Base-by-base conservation (phyloP, 2,888 invertebrate genomes). In the Amitus sp. region DNA sequence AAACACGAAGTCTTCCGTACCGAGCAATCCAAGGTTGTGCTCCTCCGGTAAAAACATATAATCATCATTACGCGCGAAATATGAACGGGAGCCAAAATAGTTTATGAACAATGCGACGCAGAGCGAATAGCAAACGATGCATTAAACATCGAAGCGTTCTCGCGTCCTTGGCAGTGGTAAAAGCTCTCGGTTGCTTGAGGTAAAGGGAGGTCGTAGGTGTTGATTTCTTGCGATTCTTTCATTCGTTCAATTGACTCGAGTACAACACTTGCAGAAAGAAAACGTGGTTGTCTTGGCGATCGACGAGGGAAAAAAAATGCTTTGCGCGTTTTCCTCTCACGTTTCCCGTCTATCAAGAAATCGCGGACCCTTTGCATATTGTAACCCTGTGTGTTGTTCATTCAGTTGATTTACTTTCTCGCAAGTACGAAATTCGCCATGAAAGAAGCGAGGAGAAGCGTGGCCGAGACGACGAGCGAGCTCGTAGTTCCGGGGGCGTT, bases 181-280 rank as follows among this genome's bases (percentile, higher is more conserved):
- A 60, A 60, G 64, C 60, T 60, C 64, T 60, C 60, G 53, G 54
- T 64, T 61, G 43, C 37, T 64, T 57, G 64, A 64, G 64, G 61
- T 61, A 65, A 60, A 50, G 53, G 50, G 49, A 43, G 17, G 23
- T 20, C 43, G 20, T 23, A 43, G 43, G 23, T 43, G 39, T 39
- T 48, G 9, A n/a, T 59, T 55, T 42, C 33, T 34, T 39, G 39
- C 30, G 30, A 42, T 19, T 18, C 42, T 42, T 42, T 42, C 42
- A 19, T 20, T 23, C 23, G 23, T 43, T 43, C 20, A 23, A 42
- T 19, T 42, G 42, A 42, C 42, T 42, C 19, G 15, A 42, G 19
- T 20, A 18, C 42, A 19, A 9, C 9, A 33, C 12, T 33, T 33
- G n/a, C 3, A 33, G n/a, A 17, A 39, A 3, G 39, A 7, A 13